Evolutionary conservation across 1,140 invertebrate genomes (phyloP).

Genomic region (Drosophila obscura): DNA sequence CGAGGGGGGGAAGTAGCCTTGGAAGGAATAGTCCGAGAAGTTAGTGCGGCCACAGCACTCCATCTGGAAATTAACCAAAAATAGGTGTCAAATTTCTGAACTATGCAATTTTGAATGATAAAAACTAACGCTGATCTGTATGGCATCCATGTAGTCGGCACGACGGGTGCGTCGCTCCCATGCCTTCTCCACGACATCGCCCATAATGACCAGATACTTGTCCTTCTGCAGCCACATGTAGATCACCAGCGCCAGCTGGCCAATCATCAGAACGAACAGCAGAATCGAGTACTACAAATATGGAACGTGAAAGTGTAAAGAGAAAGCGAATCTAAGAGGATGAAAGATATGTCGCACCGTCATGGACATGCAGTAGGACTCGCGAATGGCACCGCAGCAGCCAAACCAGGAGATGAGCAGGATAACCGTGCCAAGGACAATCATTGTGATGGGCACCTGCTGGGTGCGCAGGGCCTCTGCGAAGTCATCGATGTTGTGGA

Average conservation of each 20-base stretch:
- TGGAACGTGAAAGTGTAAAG: conserved; percentile 2
- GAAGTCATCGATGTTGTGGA: conserved; percentile 84
- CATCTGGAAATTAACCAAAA: conserved; percentile 83
- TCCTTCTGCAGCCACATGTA: conserved; percentile 86
- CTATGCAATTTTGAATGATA: too few relatives aligned
- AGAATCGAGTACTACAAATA: conserved; percentile 87
- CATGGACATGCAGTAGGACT: conserved; percentile 92
- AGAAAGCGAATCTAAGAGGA: conserved; percentile 84
- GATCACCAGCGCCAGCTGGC: conserved; percentile 87
- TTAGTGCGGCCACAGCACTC: conserved; percentile 87
- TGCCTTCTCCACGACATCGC: conserved; percentile 83
- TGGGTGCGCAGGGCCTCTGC: conserved; percentile 84
- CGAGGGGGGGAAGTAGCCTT: conserved; percentile 77
- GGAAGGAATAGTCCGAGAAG: conserved; percentile 83
- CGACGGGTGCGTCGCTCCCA: conserved; percentile 54
- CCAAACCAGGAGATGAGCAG: conserved; percentile 93
- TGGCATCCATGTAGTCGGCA: conserved; percentile 84
- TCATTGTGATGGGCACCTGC: conserved; percentile 87
- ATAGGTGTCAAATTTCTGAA: too few relatives aligned
- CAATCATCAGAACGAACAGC: conserved; percentile 87
- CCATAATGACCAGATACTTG: conserved; percentile 84
- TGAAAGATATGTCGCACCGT: conserved; percentile 85
- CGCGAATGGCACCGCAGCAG: conserved; percentile 92
- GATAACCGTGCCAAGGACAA: conserved; percentile 89
- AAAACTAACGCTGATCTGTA: conserved; percentile 84